A percentile compares a stretch with the other conserved stretches of the same genome.
Evolutionary conservation across 2,888 invertebrate species (phyloP).

Genomic region (Drosophila incognita): DNA sequence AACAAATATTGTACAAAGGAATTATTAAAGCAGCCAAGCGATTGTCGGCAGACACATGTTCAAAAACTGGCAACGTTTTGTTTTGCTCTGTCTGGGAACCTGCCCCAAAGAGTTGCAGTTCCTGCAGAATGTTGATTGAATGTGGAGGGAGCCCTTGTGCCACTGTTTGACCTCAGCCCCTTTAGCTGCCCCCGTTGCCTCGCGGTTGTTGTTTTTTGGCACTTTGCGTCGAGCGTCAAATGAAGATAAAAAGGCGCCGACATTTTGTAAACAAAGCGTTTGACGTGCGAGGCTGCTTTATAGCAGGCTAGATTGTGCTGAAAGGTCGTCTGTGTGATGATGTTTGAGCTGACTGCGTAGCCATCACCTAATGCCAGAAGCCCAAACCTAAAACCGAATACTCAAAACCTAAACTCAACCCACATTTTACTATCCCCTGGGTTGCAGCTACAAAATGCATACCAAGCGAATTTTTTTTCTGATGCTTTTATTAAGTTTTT

Average conservation of each 20-base stretch:
- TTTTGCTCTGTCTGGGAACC: constrained; percentile 54
- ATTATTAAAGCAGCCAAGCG: constrained; percentile 64
- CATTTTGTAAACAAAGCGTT: constrained; percentile 67
- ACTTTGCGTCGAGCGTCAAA: constrained; percentile 47
- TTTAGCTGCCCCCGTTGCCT: constrained; percentile 8
- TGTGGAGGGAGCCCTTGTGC: constrained; percentile 30
- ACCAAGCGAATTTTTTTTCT: constrained; percentile 35
- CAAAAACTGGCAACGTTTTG: constrained; percentile 49
- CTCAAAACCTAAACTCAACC: constrained; percentile 18
- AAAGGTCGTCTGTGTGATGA: constrained; percentile 46
- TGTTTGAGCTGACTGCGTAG: constrained; percentile 48
- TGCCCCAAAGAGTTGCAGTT: constrained; percentile 41
- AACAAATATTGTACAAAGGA: constrained; percentile 79
- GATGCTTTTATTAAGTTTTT: constrained; percentile 37
- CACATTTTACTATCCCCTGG: constrained; percentile 41
- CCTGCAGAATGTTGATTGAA: constrained; percentile 64
- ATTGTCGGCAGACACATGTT: constrained; percentile 60
- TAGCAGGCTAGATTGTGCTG: constrained; percentile 18
- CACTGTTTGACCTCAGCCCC: constrained; percentile 6
- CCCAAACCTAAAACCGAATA: constrained; percentile 27
- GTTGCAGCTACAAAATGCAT: constrained; percentile 54
- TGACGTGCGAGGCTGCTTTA: constrained; percentile 22
- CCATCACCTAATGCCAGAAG: constrained; percentile 42
- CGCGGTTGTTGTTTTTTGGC: constrained; percentile 48
- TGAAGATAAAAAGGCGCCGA: constrained; percentile 53